Percentiles rank a stretch among this genome's conserved stretches.
Evolutionary conservation across 2,888 invertebrate genomes (phyloP).

Genomic region (Agrochola macilenta): DNA sequence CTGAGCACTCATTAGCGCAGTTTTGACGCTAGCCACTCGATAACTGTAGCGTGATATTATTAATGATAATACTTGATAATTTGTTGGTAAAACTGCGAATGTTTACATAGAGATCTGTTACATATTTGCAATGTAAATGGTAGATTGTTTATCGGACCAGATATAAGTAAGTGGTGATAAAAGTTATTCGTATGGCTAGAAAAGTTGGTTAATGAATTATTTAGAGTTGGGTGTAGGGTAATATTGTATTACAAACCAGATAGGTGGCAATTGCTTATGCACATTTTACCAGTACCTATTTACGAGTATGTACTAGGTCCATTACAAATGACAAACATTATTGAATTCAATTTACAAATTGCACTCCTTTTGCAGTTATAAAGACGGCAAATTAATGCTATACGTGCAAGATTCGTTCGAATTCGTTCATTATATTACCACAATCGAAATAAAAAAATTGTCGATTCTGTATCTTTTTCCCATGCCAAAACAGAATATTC

Average conservation of each 20-base stretch:
- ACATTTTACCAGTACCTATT: conserved; percentile 7
- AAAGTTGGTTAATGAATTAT: conserved; percentile 46
- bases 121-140: conserved; percentile 48
- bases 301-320: background rate
- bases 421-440: background rate
- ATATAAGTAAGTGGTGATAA: conserved; percentile 32
- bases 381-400: background rate
- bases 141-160: conserved; percentile 37
- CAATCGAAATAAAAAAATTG: background rate
- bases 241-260: conserved; percentile 35
- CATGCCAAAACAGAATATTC: background rate
- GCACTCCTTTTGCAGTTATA: background rate
- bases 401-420: background rate
- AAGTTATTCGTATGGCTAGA: conserved; percentile 19
- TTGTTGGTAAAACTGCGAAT: conserved; percentile 52
- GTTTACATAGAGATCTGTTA: conserved; percentile 45
- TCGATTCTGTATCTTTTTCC: background rate
- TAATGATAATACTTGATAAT: conserved; percentile 63
- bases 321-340: background rate
- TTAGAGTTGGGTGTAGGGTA: conserved; percentile 12
- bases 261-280: conserved; percentile 24
- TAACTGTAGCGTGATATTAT: conserved; percentile 60
- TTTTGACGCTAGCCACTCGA: conserved; percentile 73
- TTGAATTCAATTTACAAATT: conserved; percentile 5
- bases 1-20: conserved; percentile 84